phyloP scores from a whole-genome alignment of 2,797 vertebrate species.

The Oryzias dopingdopingensis region DNA sequence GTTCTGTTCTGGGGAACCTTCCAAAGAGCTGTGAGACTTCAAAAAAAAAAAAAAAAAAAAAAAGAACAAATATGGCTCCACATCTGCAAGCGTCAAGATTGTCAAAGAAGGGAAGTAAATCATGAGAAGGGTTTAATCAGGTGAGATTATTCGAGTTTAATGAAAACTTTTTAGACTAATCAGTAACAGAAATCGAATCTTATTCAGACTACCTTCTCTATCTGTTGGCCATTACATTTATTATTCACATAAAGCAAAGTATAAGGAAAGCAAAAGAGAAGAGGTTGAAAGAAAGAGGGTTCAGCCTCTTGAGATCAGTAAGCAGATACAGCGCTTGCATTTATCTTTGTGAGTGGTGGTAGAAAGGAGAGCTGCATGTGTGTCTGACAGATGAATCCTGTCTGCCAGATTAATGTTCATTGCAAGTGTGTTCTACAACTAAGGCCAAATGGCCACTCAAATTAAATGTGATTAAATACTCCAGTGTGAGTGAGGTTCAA shows the following conservation, averaged over 20 bases:
- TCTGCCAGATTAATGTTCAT: conserved; percentile 54
- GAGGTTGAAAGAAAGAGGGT: conserved; percentile 27
- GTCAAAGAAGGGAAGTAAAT: conserved; percentile 8
- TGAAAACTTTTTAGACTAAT: no score
- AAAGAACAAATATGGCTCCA: not conserved
- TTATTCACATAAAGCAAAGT: conserved; percentile 52
- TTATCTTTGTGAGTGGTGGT: conserved; percentile 33
- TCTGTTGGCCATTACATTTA: no score
- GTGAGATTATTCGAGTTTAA: conserved; percentile 14
- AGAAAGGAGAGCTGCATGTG: conserved; percentile 12
- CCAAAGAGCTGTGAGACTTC: conserved; percentile 5
- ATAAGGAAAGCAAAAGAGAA: conserved; percentile 44
- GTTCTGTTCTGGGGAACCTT: conserved; percentile 22
- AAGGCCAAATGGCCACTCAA: conserved; percentile 58
- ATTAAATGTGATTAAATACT: conserved; percentile 74
- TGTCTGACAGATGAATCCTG: conserved; percentile 46
- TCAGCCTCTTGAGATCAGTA: conserved; percentile 40
- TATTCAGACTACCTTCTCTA: no score
- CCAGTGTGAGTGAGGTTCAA: conserved; percentile 59
- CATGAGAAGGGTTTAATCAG: conserved; percentile 1
- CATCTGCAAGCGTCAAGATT: conserved; percentile 22
- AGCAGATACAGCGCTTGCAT: conserved; percentile 40
- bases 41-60: conserved; percentile 6
- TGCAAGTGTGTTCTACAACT: conserved; percentile 43
- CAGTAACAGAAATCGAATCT: no score